These are phyloP conservation scores for Dendrocincla fuliginosa DNA, from an alignment of 2,797 vertebrate species.

Conservation along the genomic window DNA sequence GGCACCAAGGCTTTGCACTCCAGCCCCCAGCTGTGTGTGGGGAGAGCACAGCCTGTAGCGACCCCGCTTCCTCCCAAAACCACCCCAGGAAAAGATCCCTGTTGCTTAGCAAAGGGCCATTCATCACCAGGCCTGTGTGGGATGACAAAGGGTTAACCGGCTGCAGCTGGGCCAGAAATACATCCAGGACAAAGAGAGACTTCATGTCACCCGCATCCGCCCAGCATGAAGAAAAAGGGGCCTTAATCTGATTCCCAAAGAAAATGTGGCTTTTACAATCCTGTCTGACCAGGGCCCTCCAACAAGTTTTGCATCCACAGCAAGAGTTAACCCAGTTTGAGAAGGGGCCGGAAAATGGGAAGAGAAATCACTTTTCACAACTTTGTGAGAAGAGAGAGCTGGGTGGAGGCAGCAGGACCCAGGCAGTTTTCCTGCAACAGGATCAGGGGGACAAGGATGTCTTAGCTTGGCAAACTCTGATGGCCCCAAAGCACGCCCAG, in stretches of 20 bases:
- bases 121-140: background rate
- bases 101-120: conserved; percentile 30
- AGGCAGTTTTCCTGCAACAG: background rate
- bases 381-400: background rate
- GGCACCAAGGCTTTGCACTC: background rate
- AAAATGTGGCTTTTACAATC: conserved; percentile 41
- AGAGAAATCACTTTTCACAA: background rate
- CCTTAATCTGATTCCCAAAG: conserved; percentile 56
- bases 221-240: background rate
- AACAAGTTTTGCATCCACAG: background rate
- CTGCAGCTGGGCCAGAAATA: conserved; percentile 59
- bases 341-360: background rate
- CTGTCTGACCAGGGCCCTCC: background rate
- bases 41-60: background rate
- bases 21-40: background rate
- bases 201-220: conserved; percentile 5
- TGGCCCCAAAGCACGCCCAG: background rate
- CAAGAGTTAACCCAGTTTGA: background rate
- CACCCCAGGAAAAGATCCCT: background rate
- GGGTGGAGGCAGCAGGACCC: accelerated
- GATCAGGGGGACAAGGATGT: accelerated
- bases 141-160: conserved; percentile 43
- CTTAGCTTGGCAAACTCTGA: background rate
- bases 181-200: conserved; percentile 36
- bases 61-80: background rate